Percentiles rank a stretch among this genome's conserved stretches.
These are phyloP conservation scores for Terebella lapidaria DNA, from an alignment of 2,888 invertebrate genomes.

Conservation along the genomic window DNA sequence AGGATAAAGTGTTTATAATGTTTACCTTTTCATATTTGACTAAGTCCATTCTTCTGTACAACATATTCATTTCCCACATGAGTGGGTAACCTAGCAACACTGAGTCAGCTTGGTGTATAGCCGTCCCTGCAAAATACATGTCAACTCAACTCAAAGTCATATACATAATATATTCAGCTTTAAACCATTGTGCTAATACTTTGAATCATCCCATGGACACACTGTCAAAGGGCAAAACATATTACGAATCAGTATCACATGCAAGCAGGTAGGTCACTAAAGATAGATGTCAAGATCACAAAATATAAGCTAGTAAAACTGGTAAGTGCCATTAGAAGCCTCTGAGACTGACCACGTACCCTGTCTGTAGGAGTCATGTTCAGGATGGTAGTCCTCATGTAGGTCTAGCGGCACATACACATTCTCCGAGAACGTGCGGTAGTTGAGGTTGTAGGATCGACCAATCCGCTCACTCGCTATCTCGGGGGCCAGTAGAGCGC, in stretches of 20 bases:
- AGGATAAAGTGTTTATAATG: neutral
- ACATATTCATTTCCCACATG: slow-evolving; percentile 35
- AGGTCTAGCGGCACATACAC: slow-evolving; percentile 47
- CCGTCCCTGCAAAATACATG: too few species aligned
- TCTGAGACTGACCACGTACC: too few species aligned
- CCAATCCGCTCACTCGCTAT: neutral
- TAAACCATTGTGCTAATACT: too few species aligned
- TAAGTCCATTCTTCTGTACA: slow-evolving; percentile 49
- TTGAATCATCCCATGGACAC: too few species aligned
- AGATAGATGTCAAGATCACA: neutral
- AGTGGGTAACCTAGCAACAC: slow-evolving; percentile 54
- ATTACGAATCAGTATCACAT: too few species aligned
- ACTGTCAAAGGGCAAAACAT: too few species aligned
- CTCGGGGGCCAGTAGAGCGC: slow-evolving; percentile 21
- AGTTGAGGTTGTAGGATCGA: neutral
- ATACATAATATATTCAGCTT: too few species aligned
- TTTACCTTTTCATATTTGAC: slow-evolving; percentile 48
- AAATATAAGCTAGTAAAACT: slow-evolving; percentile 14
- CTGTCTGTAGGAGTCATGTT: slow-evolving; percentile 52
- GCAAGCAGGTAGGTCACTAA: too few species aligned
- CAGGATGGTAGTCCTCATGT: slow-evolving; percentile 49
- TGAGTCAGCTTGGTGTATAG: slow-evolving; percentile 54
- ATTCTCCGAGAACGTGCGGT: slow-evolving; percentile 23
- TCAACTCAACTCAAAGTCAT: too few species aligned
- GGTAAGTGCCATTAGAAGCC: too few species aligned